Conservation (phyloP, 2,888 invertebrate genomes). For the Ichneumon xanthorius region DNA sequence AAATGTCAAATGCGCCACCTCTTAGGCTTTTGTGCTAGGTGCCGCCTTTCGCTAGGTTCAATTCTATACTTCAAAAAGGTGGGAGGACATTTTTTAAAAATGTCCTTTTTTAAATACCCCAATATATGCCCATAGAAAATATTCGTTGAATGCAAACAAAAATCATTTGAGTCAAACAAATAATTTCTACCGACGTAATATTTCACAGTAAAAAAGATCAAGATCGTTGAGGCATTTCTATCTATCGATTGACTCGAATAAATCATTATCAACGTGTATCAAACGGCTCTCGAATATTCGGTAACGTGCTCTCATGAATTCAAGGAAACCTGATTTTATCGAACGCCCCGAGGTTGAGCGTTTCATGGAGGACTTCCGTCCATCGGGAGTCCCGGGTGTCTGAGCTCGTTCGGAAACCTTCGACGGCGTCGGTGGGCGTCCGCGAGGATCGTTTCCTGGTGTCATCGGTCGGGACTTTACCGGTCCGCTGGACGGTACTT, state of each 20-base stretch:
- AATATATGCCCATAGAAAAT: too few relatives aligned
- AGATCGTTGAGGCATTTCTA: constrained; percentile 8
- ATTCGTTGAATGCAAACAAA: neutral
- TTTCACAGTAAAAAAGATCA: neutral
- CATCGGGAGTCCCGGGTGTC: constrained; percentile 56
- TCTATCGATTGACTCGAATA: neutral
- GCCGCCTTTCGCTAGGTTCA: too few relatives aligned
- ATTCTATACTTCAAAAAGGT: too few relatives aligned
- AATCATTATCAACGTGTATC: neutral
- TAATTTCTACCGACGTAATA: neutral
- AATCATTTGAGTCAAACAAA: neutral
- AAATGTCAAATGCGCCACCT: too few relatives aligned
- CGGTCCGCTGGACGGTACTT: constrained; percentile 34
- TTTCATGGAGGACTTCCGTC: constrained; percentile 60
- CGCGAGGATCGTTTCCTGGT: constrained; percentile 34
- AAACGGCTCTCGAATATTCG: neutral
- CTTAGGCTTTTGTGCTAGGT: too few relatives aligned
- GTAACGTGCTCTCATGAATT: constrained; percentile 30
- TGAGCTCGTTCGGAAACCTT: constrained; percentile 45
- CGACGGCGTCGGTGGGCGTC: constrained; percentile 55
- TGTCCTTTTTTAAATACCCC: too few relatives aligned
- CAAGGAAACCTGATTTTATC: constrained; percentile 70
- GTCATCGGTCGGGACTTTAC: constrained; percentile 57
- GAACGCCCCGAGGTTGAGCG: constrained; percentile 66
- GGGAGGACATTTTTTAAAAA: too few relatives aligned